phyloP scores from a whole-genome alignment of 2,888 invertebrate genomes.

The Autographa pulchrina region DNA sequence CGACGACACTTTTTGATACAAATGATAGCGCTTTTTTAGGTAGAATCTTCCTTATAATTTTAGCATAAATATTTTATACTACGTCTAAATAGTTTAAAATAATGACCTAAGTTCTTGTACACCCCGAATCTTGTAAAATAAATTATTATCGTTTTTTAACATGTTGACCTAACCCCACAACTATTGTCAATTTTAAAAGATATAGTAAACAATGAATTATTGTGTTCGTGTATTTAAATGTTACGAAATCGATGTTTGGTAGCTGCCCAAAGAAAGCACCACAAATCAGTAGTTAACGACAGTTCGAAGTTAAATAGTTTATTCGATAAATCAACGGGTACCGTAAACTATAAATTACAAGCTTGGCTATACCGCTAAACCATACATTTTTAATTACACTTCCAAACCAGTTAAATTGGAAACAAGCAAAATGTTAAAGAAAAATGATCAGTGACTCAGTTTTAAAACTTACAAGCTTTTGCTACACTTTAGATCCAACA shows the following conservation, averaged over 20 bases:
- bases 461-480: neutral
- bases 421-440: conserved; percentile 2
- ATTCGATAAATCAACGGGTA: neutral
- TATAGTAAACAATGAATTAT: too few species aligned
- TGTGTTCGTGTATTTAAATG: neutral
- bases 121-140: too few species aligned
- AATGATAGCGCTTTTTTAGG: neutral
- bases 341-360: neutral
- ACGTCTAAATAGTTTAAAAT: too few species aligned
- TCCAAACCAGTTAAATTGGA: neutral
- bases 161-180: too few species aligned
- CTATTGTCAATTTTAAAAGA: too few species aligned
- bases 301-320: neutral
- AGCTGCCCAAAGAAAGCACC: neutral
- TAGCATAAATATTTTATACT: too few species aligned
- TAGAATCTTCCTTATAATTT: neutral
- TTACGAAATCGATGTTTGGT: neutral
- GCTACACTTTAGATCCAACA: neutral
- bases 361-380: neutral
- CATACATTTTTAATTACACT: conserved; percentile 1
- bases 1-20: neutral
- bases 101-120: too few species aligned
- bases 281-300: neutral
- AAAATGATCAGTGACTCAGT: neutral
- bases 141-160: too few species aligned